Evolutionary conservation across 2,888 invertebrate species (phyloP), one percentile per base, ranked within the genome.

Genomic region (Coleophora flavipennella): DNA sequence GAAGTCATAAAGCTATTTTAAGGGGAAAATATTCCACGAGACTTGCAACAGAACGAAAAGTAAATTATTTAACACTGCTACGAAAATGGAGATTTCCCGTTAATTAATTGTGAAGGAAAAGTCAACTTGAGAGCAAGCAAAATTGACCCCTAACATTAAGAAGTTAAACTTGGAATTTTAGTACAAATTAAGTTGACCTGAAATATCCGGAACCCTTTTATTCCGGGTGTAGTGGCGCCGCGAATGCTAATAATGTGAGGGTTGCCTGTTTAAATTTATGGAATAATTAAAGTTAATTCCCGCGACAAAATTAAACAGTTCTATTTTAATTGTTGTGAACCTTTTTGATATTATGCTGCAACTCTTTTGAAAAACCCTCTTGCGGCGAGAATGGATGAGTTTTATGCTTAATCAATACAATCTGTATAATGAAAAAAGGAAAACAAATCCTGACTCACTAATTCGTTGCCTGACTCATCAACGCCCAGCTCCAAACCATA

Each of bases 191-290:
- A 68, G 63, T 72, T 69, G 72, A 75, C 72, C 72, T 73, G 60
- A 76, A 76, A 75, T 73, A 76, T 78, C 76, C 70, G 62, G 62
- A 72, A 76, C 38, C 78, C 79, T 76, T 78, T 77, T 71, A 77
- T 75, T 71, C 64, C 63, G 52, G 52, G 56, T 70, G 67, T 74
- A 74, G 74, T 76, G 62, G 68, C 71, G 72, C 64, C 54, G 66
- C 76, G 78, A 80, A 80, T 79, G 76, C 69, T 80, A 80, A 81
- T 78, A 75, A 81, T 72, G 74, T 72, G 70, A 71, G 71, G 70
- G 74, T 68, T 59, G 67, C 65, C 67, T 59, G 67, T 70, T 74
- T 59, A 66, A 78, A 80, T 79, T 80, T 74, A 79, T 77, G 66
- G 73, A 71, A 79, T 77, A 75, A 78, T 80, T 79, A 72, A 76